These are phyloP conservation scores for Cettia cetti DNA, from an alignment of 2,113 vertebrate genomes.

Conservation along the genomic window DNA sequence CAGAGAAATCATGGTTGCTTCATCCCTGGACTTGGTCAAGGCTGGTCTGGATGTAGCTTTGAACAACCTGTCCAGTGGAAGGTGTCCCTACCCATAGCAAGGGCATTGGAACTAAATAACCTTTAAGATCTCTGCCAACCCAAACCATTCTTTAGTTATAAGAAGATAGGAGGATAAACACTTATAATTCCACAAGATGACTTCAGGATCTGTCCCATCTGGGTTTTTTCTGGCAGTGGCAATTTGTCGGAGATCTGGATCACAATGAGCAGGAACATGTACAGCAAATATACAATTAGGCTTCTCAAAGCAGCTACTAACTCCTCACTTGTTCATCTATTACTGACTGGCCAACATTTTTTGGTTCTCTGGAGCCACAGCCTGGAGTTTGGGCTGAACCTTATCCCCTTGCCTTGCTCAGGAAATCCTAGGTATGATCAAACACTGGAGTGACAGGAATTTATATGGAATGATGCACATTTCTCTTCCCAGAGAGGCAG, in stretches of 20 bases:
- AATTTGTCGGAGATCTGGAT: not conserved
- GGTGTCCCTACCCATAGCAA: too few relatives aligned
- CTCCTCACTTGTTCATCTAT: not conserved
- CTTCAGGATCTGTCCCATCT: not conserved
- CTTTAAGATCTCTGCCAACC: not conserved
- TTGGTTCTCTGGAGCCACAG: not conserved
- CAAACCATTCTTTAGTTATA: not conserved
- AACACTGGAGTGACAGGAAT: not conserved
- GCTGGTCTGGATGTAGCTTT: not conserved
- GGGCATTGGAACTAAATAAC: not conserved
- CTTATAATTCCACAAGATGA: not conserved
- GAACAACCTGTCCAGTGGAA: not conserved
- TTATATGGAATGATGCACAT: not conserved
- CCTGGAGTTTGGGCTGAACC: not conserved
- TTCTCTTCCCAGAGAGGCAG: not conserved
- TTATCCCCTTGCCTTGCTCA: not conserved
- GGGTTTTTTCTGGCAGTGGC: not conserved
- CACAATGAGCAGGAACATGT: not conserved
- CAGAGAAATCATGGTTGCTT: not conserved
- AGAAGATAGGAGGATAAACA: not conserved
- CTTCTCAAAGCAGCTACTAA: not conserved
- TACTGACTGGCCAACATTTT: not conserved
- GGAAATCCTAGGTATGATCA: not conserved
- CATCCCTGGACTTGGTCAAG: not conserved
- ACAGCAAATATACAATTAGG: rapidly evolving